Conservation (phyloP, 2,113 vertebrate species). For the Osmerus eperlanus region DNA sequence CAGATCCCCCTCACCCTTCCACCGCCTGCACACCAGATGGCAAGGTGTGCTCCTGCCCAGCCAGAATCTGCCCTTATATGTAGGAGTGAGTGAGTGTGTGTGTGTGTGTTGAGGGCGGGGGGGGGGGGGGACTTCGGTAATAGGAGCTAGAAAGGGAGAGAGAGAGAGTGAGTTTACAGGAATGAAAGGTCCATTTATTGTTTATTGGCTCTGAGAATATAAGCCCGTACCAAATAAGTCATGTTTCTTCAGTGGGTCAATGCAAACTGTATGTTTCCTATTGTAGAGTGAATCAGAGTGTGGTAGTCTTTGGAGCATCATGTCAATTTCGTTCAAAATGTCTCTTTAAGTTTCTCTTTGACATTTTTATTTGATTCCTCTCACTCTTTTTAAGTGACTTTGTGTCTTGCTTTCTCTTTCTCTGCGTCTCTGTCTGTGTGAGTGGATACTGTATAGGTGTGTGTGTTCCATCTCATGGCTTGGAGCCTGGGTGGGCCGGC, state of each 20-base stretch:
- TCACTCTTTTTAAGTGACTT: constrained; percentile 28
- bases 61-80: background rate
- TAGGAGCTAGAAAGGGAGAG: background rate
- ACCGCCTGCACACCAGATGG: constrained; percentile 33
- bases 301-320: constrained; percentile 11
- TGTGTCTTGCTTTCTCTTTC: constrained; percentile 6
- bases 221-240: background rate
- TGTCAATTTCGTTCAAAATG: background rate
- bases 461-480: background rate
- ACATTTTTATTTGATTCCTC: background rate
- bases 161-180: constrained; percentile 11
- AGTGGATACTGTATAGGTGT: background rate
- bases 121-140: background rate
- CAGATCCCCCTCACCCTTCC: constrained; percentile 3
- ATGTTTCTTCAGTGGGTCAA: constrained; percentile 13
- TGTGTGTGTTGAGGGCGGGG: background rate
- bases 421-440: background rate
- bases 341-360: background rate
- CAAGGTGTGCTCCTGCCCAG: constrained; percentile 12
- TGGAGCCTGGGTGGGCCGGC: constrained; percentile 60
- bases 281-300: background rate
- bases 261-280: background rate
- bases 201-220: background rate
- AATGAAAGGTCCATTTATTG: constrained; percentile 5
- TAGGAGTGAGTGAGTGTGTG: background rate